These are phyloP conservation scores for Phengaris alcon DNA, from an alignment of 2,888 invertebrate genomes.

Conservation along the genomic window DNA sequence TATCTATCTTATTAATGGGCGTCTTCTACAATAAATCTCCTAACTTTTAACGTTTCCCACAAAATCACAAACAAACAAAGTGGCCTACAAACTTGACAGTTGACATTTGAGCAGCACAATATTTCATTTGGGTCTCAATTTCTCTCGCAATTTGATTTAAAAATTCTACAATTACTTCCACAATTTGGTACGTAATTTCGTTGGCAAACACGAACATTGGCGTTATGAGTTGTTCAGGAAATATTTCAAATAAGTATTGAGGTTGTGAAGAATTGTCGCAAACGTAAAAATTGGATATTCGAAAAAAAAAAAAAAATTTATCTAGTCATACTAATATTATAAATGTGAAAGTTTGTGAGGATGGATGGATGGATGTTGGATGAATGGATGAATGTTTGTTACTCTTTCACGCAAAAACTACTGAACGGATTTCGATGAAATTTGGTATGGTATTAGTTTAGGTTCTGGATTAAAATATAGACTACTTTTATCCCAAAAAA, in stretches of 20 bases:
- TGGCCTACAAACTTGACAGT: conserved; percentile 8
- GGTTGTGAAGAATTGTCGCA: neutral
- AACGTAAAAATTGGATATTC: too few species aligned
- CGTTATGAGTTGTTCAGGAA: neutral
- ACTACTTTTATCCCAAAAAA: too few species aligned
- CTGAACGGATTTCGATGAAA: too few species aligned
- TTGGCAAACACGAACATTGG: neutral
- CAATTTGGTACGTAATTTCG: conserved; percentile 8
- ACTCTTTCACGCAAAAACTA: too few species aligned
- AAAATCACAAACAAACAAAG: neutral
- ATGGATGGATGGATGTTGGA: too few species aligned
- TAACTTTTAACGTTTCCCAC: neutral
- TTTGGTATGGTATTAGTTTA: too few species aligned
- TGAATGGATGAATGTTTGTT: too few species aligned
- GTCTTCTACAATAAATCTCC: neutral
- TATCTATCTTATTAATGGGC: too few species aligned
- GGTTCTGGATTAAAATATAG: too few species aligned
- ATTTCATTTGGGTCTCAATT: conserved; percentile 3
- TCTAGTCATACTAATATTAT: too few species aligned
- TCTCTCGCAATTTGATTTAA: neutral
- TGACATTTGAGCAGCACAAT: neutral
- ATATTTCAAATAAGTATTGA: neutral
- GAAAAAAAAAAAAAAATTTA: too few species aligned
- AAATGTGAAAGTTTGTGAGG: too few species aligned
- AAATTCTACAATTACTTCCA: conserved; percentile 4